These are phyloP conservation scores for Ancistrus triradiatus DNA, from an alignment of 2,113 vertebrate genomes.

Conservation along the genomic window DNA sequence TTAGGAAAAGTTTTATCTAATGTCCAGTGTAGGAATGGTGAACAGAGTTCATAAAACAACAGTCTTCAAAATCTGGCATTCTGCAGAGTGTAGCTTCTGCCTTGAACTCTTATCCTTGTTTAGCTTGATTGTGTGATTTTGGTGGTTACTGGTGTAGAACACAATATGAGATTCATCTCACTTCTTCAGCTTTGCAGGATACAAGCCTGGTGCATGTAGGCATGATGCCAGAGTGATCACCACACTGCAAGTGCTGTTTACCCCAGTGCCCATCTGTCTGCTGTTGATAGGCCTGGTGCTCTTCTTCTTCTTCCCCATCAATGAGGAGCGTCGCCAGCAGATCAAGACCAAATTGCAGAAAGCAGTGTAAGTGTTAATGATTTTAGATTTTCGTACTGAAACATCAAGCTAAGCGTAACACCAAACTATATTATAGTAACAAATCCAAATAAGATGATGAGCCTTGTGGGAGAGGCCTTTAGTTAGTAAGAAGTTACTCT, in stretches of 20 bases:
- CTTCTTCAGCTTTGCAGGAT: conserved; percentile 61
- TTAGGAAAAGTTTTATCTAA: too few species aligned
- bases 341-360: conserved; percentile 51
- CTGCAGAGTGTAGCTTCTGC: too few species aligned
- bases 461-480: too few species aligned
- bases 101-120: too few species aligned
- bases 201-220: conserved; percentile 48
- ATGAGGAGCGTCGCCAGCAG: conserved; percentile 51
- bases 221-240: conserved; percentile 42
- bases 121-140: background rate
- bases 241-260: conserved; percentile 56
- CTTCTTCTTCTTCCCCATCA: conserved; percentile 63
- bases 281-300: conserved; percentile 53
- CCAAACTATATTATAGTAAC: too few species aligned
- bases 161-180: background rate
- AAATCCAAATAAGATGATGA: too few species aligned
- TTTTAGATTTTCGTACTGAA: too few species aligned
- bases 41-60: too few species aligned
- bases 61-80: too few species aligned
- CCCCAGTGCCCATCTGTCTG: conserved; percentile 53
- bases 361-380: conserved; percentile 30
- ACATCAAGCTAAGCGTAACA: too few species aligned
- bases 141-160: background rate
- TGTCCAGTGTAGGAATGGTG: too few species aligned
- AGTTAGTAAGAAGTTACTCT: too few species aligned